Conservation (phyloP, 2,888 invertebrate species). For the Neoascia interrupta region DNA sequence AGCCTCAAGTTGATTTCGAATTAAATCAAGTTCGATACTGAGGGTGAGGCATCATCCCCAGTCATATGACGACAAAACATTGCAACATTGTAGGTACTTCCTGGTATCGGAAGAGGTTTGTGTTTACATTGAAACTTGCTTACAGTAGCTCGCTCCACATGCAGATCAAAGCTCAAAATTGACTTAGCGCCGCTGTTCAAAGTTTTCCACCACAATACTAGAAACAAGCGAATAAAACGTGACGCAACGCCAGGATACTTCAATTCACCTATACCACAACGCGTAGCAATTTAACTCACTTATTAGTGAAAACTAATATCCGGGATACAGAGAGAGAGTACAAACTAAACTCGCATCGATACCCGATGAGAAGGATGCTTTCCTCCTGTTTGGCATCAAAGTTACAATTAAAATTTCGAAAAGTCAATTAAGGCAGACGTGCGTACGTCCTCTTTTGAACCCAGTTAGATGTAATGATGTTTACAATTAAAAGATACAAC, state of each 20-base stretch:
- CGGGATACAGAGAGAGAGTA: too few species aligned
- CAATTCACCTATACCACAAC: not conserved
- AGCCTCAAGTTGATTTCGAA: too few species aligned
- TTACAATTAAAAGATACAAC: slow-evolving; percentile 56
- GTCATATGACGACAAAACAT: too few species aligned
- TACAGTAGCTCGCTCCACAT: too few species aligned
- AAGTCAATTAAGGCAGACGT: slow-evolving; percentile 37
- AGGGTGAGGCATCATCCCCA: too few species aligned
- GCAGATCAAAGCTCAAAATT: slow-evolving; percentile 10
- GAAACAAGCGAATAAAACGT: not conserved
- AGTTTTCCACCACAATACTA: not conserved
- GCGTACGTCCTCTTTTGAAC: slow-evolving; percentile 34
- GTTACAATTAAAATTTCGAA: slow-evolving; percentile 37
- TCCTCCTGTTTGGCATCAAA: slow-evolving; percentile 7
- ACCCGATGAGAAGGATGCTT: not conserved
- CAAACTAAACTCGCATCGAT: not conserved
- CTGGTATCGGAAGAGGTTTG: too few species aligned
- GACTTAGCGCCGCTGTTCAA: slow-evolving; percentile 5
- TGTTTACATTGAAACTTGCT: too few species aligned
- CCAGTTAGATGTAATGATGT: slow-evolving; percentile 44
- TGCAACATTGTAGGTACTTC: too few species aligned
- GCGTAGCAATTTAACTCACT: slow-evolving; percentile 3
- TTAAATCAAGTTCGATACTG: too few species aligned
- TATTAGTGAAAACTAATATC: slow-evolving; percentile 29
- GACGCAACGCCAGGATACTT: not conserved